These are phyloP conservation scores for Phoeniculus purpureus DNA, from an alignment of 2,797 vertebrate species.

Conservation along the genomic window DNA sequence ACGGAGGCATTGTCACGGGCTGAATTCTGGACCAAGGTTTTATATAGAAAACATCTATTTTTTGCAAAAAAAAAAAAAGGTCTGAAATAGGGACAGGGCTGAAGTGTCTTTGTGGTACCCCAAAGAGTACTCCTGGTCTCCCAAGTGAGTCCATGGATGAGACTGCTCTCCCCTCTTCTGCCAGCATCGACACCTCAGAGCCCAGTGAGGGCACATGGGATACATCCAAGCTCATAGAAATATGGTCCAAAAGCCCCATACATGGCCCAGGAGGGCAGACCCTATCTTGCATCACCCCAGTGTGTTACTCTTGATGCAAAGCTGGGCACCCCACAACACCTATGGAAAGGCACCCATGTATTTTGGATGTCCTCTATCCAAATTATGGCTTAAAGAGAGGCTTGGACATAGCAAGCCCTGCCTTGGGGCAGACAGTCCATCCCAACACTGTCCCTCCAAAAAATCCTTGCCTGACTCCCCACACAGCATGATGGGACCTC, in stretches of 20 bases:
- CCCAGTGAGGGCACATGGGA: neutral
- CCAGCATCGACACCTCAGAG: neutral
- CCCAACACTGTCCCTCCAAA: neutral
- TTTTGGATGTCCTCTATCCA: neutral
- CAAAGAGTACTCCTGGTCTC: rapidly evolving
- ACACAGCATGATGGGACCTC: neutral
- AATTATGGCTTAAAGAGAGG: neutral
- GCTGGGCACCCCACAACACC: rapidly evolving
- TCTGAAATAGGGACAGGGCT: neutral
- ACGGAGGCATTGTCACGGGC: neutral
- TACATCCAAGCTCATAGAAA: neutral
- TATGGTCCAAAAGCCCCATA: neutral
- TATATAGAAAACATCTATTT: rapidly evolving
- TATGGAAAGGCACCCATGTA: rapidly evolving
- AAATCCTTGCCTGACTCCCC: neutral
- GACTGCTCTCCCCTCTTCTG: neutral
- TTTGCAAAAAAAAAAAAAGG: neutral
- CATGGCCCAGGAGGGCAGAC: rapidly evolving
- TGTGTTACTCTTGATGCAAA: neutral
- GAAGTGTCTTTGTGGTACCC: neutral
- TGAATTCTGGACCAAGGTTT: neutral
- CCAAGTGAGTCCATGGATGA: rapidly evolving
- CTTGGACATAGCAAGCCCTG: neutral
- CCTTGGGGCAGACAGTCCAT: neutral
- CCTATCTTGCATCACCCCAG: neutral